phyloP scores from a whole-genome alignment of 2,113 vertebrate species.

The Terrapene triunguis region DNA sequence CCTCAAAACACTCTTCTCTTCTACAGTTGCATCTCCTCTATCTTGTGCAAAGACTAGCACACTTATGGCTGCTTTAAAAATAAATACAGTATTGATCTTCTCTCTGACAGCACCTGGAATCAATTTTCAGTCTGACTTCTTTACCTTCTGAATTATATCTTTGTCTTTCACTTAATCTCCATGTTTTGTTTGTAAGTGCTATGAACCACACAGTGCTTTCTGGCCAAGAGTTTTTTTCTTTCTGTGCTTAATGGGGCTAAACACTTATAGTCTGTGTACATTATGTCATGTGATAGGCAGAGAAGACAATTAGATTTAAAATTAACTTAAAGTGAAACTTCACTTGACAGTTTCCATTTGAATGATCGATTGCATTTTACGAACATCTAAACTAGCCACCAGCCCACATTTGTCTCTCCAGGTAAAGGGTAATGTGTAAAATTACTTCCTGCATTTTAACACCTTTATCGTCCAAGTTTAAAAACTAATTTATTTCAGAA shows the following conservation, averaged over 20 bases:
- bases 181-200: not conserved
- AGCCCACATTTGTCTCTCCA: not conserved
- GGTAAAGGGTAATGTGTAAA: slow-evolving; percentile 30
- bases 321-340: slow-evolving; percentile 34
- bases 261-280: not conserved
- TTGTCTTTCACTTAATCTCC: not conserved
- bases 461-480: slow-evolving; percentile 23
- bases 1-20: not conserved
- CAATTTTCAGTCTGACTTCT: slow-evolving; percentile 9
- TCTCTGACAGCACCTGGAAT: not conserved
- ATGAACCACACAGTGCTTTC: not conserved
- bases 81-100: not conserved
- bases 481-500: not conserved
- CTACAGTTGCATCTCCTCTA: not conserved
- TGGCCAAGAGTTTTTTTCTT: not conserved
- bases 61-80: slow-evolving; percentile 15
- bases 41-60: not conserved
- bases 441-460: not conserved
- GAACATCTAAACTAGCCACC: not conserved
- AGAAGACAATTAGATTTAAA: slow-evolving; percentile 2
- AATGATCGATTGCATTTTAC: slow-evolving; percentile 39
- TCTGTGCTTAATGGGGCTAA: slow-evolving; percentile 4
- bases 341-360: slow-evolving; percentile 24
- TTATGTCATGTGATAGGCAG: not conserved
- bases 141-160: slow-evolving; percentile 17